Percentiles rank a stretch among this genome's conserved stretches.
Evolutionary conservation across 1,140 invertebrate species (phyloP).

Genomic region (Drosophila santomea): DNA sequence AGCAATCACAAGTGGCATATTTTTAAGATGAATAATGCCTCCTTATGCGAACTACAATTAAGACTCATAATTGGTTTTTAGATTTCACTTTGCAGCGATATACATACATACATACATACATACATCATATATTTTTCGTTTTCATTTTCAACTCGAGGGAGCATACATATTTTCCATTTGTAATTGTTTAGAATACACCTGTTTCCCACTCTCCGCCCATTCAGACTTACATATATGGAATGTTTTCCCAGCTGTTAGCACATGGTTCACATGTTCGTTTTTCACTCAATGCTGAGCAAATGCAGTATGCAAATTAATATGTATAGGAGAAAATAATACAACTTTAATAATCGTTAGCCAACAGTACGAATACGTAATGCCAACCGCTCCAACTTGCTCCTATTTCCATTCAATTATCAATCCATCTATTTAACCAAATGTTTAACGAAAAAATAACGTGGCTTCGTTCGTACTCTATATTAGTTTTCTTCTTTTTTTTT

Average conservation of each 20-base stretch:
- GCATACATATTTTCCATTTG: conserved; percentile 8
- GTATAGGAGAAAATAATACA: background rate
- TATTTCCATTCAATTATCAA: conserved; percentile 47
- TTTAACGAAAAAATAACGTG: conserved; percentile 38
- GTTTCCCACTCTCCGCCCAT: conserved; percentile 6
- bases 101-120: no score
- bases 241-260: conserved; percentile 27
- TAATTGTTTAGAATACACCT: conserved; percentile 17
- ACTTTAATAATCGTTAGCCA: background rate
- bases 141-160: conserved; percentile 1
- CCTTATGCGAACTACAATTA: background rate
- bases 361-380: conserved; percentile 20
- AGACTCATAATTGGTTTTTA: background rate
- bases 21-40: background rate
- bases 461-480: conserved; percentile 33
- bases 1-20: background rate
- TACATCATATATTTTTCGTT: background rate
- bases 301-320: conserved; percentile 37
- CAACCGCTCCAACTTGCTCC: conserved; percentile 3
- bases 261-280: conserved; percentile 8
- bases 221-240: conserved; percentile 5
- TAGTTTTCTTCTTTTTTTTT: conserved; percentile 6
- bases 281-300: conserved; percentile 15
- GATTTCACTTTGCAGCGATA: background rate
- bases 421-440: conserved; percentile 42